Evolutionary conservation across 2,888 invertebrate genomes (phyloP), one percentile per base, ranked within the genome.

Genomic region (Nephrotoma guestfalica): DNA sequence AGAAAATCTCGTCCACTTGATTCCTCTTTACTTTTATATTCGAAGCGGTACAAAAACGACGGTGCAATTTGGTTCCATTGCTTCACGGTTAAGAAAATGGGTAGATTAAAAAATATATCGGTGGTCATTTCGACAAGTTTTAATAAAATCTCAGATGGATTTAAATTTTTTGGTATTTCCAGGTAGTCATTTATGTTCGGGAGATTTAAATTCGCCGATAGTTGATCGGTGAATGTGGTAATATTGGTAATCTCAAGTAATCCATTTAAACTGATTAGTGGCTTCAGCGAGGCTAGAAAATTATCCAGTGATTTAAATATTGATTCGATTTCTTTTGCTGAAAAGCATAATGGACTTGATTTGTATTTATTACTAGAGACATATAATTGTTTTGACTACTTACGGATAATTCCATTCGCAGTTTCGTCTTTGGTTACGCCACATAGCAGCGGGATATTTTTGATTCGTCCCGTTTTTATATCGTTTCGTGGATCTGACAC

Each of bases 391-490:
- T 6, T 7, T 30, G 9, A 30, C 1, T 30, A 45, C 43, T 86
- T 40, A 86, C 86, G 43, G 2, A 45, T 45, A 47, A 86, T 85
- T 88, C 90, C 90, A 87, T 91, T 91, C 3, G 90, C 91, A 0
- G 96, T 96, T 91, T 96, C 96, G 84, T 96, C 94, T 86, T 94
- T 94, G 0, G 94, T 94, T 2, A 95, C 94, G 0, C 96, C 96
- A 0, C 95, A 96, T 13, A 96, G 91, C 87, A 96, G 90, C 0
- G 96, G 96, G n/a, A 94, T 93, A 1, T 93, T 92, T 0, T 93
- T 92, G 86, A 93, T 91, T 57, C 93, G 92, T 41, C 93, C 93
- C 41, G 92, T 92, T 86, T 93, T 92, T 86, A 96, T 90, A 2
- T 94, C 92, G 41, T 94, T 92, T 2, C 94, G 91, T 0, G 96